A percentile compares a stretch with the other conserved stretches of the same genome.
These are phyloP conservation scores for Acrobasis repandana DNA, from an alignment of 2,888 invertebrate genomes.

Conservation along the genomic window DNA sequence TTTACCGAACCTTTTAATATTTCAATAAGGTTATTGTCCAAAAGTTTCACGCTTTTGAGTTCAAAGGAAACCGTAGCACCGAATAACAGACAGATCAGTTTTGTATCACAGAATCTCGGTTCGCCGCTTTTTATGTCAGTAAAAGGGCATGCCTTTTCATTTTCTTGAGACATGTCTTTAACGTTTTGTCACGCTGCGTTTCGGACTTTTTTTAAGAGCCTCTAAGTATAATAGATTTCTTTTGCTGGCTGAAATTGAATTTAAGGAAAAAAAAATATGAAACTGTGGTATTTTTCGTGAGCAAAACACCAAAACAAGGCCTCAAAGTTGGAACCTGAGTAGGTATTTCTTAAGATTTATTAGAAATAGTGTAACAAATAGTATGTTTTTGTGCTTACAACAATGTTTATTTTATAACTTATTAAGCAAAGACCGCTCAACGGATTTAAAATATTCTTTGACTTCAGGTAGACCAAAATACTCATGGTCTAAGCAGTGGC, in stretches of 20 bases:
- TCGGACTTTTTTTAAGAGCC: neutral
- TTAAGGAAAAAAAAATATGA: too few species aligned
- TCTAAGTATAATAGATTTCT: neutral
- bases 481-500: too few species aligned
- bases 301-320: too few species aligned
- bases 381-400: too few species aligned
- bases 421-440: too few species aligned
- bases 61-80: conserved; percentile 4
- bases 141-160: conserved; percentile 9
- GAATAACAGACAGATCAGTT: conserved; percentile 15
- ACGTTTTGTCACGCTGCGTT: conserved; percentile 5
- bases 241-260: neutral
- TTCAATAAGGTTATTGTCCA: conserved; percentile 17
- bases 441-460: too few species aligned
- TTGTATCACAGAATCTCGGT: conserved; percentile 8
- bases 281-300: too few species aligned
- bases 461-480: too few species aligned
- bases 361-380: too few species aligned
- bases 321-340: too few species aligned
- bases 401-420: too few species aligned
- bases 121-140: neutral
- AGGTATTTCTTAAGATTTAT: too few species aligned
- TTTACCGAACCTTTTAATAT: neutral
- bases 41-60: conserved; percentile 12
- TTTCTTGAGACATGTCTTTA: conserved; percentile 2